Base-by-base conservation (phyloP, 2,888 invertebrate genomes). In the Tenodera sinensis region DNA sequence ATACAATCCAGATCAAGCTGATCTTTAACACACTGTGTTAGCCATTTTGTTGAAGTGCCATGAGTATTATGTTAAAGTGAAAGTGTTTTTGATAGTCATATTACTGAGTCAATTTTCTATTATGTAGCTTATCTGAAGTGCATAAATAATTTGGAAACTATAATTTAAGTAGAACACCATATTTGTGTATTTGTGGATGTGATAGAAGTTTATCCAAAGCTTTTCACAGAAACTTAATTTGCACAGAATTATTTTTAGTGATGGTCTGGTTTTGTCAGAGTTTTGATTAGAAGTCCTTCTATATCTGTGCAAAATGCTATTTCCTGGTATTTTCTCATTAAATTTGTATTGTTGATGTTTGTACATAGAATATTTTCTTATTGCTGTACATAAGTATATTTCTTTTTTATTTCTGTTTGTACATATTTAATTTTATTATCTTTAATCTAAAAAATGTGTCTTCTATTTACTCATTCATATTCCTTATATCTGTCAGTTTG, bases 301-400 rank as follows among this genome's bases (percentile, higher is more conserved):
- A 20, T 71, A 25, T 71, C 54, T 71, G 54, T 71, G 54, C 54
- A 71, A 71, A 71, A 71, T 71, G 25, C 54, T 20, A 3, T 71
- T 71, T 71, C 54, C 15, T 71, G 54, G 54, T 20, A 71, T 71
- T 71, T 71, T 71, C 25, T 71, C 54, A 71, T 71, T 71, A 71
- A 71, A 71, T 71, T 2, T 71, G 20, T 71, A 71, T 71, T 71
- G 54, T 71, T 71, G 6, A 71, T 71, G 54, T 86, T 86, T 86
- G 86, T 86, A 86, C 81, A 86, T 86, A 86, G 71, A 25, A 71
- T 28, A 86, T 86, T 86, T 81, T 28, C 42, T 86, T 28, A 28
- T 28, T 86, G 81, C 28, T 86, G 86, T 86, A 86, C 54, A 86
- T 86, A 86, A 81, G 8, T 54, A 42, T 84, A 85, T 85, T 28